A percentile compares a stretch with the other conserved stretches of the same genome.
Evolutionary conservation across 2,888 invertebrate species (phyloP).

Genomic region (Agrypnus murinus): DNA sequence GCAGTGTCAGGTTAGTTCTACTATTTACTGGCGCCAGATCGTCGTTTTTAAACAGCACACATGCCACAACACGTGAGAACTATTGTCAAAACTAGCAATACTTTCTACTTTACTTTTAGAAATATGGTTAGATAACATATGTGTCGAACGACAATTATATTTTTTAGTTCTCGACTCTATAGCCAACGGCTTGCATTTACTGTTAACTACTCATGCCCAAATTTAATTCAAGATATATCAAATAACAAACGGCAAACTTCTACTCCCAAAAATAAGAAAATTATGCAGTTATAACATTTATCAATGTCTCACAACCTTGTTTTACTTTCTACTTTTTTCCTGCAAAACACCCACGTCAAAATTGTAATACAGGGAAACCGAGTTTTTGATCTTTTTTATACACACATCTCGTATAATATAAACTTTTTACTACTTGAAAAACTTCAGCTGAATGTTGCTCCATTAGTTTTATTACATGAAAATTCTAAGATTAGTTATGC

Average conservation of each 20-base stretch:
- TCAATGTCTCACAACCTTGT: conserved; percentile 14
- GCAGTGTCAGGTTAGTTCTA: conserved; percentile 49
- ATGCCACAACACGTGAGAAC: conserved; percentile 35
- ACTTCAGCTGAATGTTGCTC: too few species aligned
- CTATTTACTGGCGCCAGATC: conserved; percentile 49
- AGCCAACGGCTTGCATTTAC: background rate
- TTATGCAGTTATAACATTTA: conserved; percentile 22
- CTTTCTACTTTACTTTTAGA: conserved; percentile 3
- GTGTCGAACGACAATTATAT: background rate
- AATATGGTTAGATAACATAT: background rate
- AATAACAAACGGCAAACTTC: background rate
- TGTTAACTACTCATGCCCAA: background rate
- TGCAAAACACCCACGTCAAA: conserved; percentile 17
- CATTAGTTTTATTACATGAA: too few species aligned
- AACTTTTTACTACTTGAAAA: too few species aligned
- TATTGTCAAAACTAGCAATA: conserved; percentile 23
- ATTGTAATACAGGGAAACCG: conserved; percentile 17
- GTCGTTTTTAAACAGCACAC: conserved; percentile 47
- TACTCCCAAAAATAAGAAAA: conserved; percentile 20
- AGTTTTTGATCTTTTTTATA: background rate
- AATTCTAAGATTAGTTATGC: too few species aligned
- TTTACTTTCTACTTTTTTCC: conserved; percentile 24
- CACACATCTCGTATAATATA: too few species aligned
- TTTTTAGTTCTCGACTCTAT: background rate
- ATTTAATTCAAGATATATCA: conserved; percentile 10